Evolutionary conservation across 2,113 vertebrate genomes (phyloP).

Genomic region (Trichechus manatus): DNA sequence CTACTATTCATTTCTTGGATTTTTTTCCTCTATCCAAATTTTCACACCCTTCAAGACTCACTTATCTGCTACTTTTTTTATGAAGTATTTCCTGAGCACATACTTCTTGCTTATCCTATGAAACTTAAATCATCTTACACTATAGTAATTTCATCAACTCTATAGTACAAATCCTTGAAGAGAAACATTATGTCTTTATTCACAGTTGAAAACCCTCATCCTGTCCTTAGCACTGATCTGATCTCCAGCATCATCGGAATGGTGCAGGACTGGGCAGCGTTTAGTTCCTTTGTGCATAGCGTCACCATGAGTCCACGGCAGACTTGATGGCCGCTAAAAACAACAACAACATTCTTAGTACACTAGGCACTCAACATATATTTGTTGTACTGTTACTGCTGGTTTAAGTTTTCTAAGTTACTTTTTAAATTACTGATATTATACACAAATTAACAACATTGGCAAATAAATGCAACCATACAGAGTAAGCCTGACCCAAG

Average conservation of each 20-base stretch:
- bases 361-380: neutral
- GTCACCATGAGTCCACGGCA: neutral
- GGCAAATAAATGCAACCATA: neutral
- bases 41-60: neutral
- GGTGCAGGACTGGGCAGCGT: neutral
- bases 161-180: neutral
- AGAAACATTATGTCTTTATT: neutral
- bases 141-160: neutral
- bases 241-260: neutral
- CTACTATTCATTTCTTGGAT: conserved; percentile 18
- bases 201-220: neutral
- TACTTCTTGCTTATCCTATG: neutral
- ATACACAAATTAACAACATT: conserved; percentile 29
- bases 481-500: neutral
- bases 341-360: neutral
- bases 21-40: neutral
- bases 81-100: neutral
- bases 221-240: neutral
- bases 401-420: neutral
- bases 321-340: neutral
- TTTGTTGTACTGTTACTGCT: neutral
- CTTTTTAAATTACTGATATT: neutral
- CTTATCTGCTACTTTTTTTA: neutral
- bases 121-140: neutral
- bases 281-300: neutral